Percentiles rank a stretch among this genome's conserved stretches.
Evolutionary conservation across 2,888 invertebrate species (phyloP).

Genomic region (Abrostola tripartita): DNA sequence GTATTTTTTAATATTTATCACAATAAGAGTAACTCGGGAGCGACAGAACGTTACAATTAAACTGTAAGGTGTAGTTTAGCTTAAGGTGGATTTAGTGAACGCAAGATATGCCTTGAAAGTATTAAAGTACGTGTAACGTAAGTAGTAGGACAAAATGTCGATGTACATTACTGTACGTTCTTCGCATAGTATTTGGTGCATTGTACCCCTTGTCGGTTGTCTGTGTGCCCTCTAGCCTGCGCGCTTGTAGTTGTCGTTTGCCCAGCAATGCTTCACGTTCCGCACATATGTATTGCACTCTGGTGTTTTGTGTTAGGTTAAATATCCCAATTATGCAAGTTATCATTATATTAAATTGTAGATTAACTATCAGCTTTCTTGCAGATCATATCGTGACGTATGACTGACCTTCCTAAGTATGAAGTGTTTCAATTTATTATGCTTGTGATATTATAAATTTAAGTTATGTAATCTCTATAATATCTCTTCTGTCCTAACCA

Average conservation of each 20-base stretch:
- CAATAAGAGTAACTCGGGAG: slow-evolving; percentile 44
- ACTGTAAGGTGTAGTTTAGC: slow-evolving; percentile 76
- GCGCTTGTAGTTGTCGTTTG: slow-evolving; percentile 63
- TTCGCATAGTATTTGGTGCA: slow-evolving; percentile 86
- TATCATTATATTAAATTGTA: slow-evolving; percentile 43
- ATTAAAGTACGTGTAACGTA: slow-evolving; percentile 85
- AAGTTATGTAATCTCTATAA: slow-evolving; percentile 76
- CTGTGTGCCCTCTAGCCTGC: slow-evolving; percentile 64
- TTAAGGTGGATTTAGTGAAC: slow-evolving; percentile 78
- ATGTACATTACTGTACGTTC: slow-evolving; percentile 86
- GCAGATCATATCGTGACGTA: slow-evolving; percentile 51
- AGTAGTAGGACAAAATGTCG: slow-evolving; percentile 79
- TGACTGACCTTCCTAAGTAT: slow-evolving; percentile 63
- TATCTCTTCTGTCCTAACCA: slow-evolving; percentile 85
- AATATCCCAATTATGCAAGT: slow-evolving; percentile 45
- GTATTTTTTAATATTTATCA: slow-evolving; percentile 50
- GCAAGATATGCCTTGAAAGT: slow-evolving; percentile 85
- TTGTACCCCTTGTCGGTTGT: slow-evolving; percentile 80
- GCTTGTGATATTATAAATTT: slow-evolving; percentile 87
- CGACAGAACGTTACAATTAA: slow-evolving; percentile 42
- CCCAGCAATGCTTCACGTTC: slow-evolving; percentile 45
- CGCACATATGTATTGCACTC: slow-evolving; percentile 62
- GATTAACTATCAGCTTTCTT: slow-evolving; percentile 54
- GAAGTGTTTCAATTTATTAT: slow-evolving; percentile 73
- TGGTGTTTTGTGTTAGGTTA: slow-evolving; percentile 61